Percentiles rank a stretch among this genome's conserved stretches.
Conservation (phyloP, 2,888 invertebrate species). For the Eilema depressum region DNA sequence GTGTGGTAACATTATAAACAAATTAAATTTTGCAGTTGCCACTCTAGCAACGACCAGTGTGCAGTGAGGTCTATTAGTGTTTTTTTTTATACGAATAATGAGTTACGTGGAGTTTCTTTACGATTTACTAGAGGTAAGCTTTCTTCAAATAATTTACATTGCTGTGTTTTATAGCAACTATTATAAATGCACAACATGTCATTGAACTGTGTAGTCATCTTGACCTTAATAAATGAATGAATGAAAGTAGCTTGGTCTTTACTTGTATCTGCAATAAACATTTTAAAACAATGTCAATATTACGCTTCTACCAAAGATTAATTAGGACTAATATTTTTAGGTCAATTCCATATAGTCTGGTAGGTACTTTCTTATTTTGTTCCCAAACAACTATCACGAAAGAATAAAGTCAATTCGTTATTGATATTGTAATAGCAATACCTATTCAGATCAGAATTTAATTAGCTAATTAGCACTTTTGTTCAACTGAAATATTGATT, state of each 20-base stretch:
- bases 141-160: slow-evolving; percentile 14
- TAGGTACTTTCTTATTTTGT: too few relatives aligned
- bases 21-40: slow-evolving; percentile 67
- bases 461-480: too few relatives aligned
- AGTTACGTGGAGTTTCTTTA: slow-evolving; percentile 79
- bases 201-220: slow-evolving; percentile 15
- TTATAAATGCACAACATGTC: slow-evolving; percentile 15
- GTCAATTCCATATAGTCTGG: too few relatives aligned
- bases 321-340: not conserved
- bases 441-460: too few relatives aligned
- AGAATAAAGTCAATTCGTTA: too few relatives aligned
- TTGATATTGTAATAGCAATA: too few relatives aligned
- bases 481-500: not conserved
- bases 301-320: not conserved
- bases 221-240: slow-evolving; percentile 15
- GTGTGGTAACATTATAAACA: slow-evolving; percentile 73
- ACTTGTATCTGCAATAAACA: not conserved
- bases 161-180: not conserved
- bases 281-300: not conserved
- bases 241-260: slow-evolving; percentile 14
- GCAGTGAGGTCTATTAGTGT: slow-evolving; percentile 56
- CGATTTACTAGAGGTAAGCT: slow-evolving; percentile 76
- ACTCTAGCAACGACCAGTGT: slow-evolving; percentile 64
- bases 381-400: too few relatives aligned
- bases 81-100: slow-evolving; percentile 58